A percentile compares a stretch with the other conserved stretches of the same genome.
These are phyloP conservation scores for Drosophila nasuta DNA, from an alignment of 1,140 invertebrate species.

Conservation along the genomic window DNA sequence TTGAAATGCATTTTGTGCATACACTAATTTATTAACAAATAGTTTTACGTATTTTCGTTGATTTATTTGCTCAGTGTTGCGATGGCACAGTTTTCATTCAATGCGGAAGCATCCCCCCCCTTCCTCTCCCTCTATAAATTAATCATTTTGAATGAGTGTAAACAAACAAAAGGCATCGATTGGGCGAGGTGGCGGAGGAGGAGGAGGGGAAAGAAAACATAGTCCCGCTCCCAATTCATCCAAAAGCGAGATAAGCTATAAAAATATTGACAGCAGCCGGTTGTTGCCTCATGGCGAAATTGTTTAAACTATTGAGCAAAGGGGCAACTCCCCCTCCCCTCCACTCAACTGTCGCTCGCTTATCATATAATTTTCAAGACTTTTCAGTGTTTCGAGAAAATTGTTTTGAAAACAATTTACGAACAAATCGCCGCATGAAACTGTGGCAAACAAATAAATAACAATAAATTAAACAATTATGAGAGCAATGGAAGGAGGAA, in stretches of 20 bases:
- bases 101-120: constrained; percentile 54
- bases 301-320: constrained; percentile 61
- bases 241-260: constrained; percentile 66
- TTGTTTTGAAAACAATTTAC: constrained; percentile 68
- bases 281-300: constrained; percentile 66
- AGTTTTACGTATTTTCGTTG: constrained; percentile 59
- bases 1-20: constrained; percentile 78
- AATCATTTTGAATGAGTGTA: constrained; percentile 55
- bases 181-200: background rate
- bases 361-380: constrained; percentile 66
- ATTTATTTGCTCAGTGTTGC: constrained; percentile 70
- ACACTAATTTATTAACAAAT: constrained; percentile 80
- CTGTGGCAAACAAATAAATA: constrained; percentile 74
- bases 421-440: constrained; percentile 66
- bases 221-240: constrained; percentile 25
- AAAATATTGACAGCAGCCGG: constrained; percentile 71
- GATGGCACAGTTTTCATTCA: constrained; percentile 70
- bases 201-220: constrained; percentile 1
- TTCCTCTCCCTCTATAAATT: constrained; percentile 1
- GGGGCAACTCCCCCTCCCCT: constrained; percentile 7
- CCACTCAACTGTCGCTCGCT: constrained; percentile 27
- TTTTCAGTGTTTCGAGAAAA: constrained; percentile 27
- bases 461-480: constrained; percentile 84
- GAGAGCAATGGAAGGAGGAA: constrained; percentile 8
- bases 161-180: constrained; percentile 44